phyloP scores from a whole-genome alignment of 2,113 vertebrate species.

The Brachypodius melanocephalos region DNA sequence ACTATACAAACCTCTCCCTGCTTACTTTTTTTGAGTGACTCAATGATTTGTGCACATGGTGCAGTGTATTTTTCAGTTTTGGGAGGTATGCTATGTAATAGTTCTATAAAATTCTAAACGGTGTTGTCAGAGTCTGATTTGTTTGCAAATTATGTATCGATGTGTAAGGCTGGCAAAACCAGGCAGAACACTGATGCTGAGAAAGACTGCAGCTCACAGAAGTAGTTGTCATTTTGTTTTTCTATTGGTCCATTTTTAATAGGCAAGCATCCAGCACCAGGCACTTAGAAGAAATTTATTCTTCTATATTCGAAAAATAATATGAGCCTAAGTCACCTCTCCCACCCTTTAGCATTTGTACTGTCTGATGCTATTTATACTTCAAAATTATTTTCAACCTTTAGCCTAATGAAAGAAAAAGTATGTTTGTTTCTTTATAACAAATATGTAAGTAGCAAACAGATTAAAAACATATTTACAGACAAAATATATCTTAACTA shows the following conservation, averaged over 20 bases:
- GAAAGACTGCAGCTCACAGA: not conserved
- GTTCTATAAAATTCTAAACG: not conserved
- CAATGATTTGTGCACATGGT: not conserved
- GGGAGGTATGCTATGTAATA: not conserved
- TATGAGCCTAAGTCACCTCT: not conserved
- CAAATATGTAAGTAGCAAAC: not conserved
- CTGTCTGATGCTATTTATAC: not conserved
- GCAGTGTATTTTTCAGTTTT: not conserved
- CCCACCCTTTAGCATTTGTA: not conserved
- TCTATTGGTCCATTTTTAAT: not conserved
- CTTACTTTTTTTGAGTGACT: not conserved
- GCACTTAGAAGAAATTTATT: not conserved
- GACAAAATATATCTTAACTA: not conserved
- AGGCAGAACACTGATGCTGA: not conserved
- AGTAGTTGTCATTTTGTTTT: not conserved
- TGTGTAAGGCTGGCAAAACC: not conserved
- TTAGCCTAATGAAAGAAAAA: conserved; percentile 10
- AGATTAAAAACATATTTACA: conserved; percentile 3
- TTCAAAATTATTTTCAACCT: conserved; percentile 18
- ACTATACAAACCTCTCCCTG: not conserved
- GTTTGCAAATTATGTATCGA: not conserved
- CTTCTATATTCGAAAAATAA: not conserved
- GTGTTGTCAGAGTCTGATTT: not conserved
- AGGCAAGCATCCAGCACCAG: not conserved
- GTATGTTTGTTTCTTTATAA: not conserved